These are phyloP conservation scores for Eubasilissa splendida DNA, from an alignment of 2,888 invertebrate species.

Conservation along the genomic window DNA sequence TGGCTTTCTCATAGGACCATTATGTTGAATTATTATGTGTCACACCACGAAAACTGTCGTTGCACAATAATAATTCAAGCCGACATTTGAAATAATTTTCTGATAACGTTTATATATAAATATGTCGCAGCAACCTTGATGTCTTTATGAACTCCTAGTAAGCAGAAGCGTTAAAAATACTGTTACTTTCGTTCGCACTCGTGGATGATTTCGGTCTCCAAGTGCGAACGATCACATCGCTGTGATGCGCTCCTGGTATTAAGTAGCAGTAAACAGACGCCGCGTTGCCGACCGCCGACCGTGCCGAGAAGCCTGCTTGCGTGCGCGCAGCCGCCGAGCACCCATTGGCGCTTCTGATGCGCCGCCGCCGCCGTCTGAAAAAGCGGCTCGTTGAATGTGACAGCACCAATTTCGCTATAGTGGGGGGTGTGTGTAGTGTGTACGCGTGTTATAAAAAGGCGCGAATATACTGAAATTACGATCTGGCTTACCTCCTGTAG, in stretches of 20 bases:
- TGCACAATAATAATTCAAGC: constrained; percentile 7
- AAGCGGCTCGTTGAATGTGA: not conserved
- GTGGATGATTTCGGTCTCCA: not conserved
- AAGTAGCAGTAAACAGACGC: constrained; percentile 50
- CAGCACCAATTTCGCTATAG: constrained; percentile 8
- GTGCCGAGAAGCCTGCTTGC: constrained; percentile 1
- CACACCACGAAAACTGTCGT: constrained; percentile 33
- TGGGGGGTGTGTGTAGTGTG: constrained; percentile 19
- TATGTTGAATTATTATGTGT: constrained; percentile 26
- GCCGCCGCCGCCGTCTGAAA: constrained; percentile 25
- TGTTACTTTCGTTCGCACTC: constrained; percentile 38
- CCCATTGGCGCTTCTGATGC: constrained; percentile 23
- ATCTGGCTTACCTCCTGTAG: constrained; percentile 50
- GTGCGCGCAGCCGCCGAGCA: constrained; percentile 31
- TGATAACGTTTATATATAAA: not conserved
- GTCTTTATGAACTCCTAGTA: constrained; percentile 25
- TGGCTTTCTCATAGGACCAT: constrained; percentile 48
- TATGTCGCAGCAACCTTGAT: not conserved
- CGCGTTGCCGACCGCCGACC: constrained; percentile 49
- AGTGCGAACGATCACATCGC: constrained; percentile 25
- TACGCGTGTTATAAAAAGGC: constrained; percentile 1
- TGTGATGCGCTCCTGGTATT: constrained; percentile 50
- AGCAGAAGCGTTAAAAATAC: constrained; percentile 43
- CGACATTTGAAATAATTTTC: not conserved
- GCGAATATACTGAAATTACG: not conserved